Base-by-base conservation (phyloP, 2,113 vertebrate genomes). In the Morphnarchus princeps region DNA sequence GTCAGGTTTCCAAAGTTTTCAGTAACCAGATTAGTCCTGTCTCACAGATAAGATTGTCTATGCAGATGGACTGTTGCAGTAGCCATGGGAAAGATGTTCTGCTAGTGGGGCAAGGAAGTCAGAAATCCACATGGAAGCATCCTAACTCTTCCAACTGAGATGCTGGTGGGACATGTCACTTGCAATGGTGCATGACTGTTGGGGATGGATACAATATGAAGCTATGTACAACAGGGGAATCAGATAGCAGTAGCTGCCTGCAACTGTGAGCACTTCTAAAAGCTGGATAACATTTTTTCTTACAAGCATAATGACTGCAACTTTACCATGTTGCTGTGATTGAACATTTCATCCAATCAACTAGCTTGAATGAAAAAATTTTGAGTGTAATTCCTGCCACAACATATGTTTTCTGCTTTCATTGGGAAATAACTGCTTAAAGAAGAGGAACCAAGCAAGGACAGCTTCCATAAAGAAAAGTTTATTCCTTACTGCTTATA, bases 151-250 rank as follows among this genome's bases (percentile, higher is more conserved):
- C 7, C 13, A 34, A 0, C 25, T 25, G 43, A 54, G 66, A 22
- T 63, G 13, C 24, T 71, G 24, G 10, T 70, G 59, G 19, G n/a
- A 6, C 14, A 9, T 32, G 9, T 63, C 17, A 14, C 10, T 18
- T 66, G 61, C 22, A 55, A 3, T 28, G 10, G 5, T 67, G 9
- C 11, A 1, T 31, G 49, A 13, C 58, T 80, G n/a, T n/a, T 67
- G 38, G 29, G 31, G 3, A 40, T 49, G 34, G 31, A 36, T 61
- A 24, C 38, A 45, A 47, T 73, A 61, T 24, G 36, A 83, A 89
- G 47, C 65, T 21, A 5, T 0, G 0, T 42, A 45, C 13, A 65
- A 4, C 29, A 65, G 67, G 78, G 43, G 57, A 78, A 57, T 61
- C 21, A 1, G 13, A 9, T 36, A 66, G 61, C 58, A 31, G 65